phyloP scores from a whole-genome alignment of 2,888 invertebrate species.

The Sarcophaga variegata region DNA sequence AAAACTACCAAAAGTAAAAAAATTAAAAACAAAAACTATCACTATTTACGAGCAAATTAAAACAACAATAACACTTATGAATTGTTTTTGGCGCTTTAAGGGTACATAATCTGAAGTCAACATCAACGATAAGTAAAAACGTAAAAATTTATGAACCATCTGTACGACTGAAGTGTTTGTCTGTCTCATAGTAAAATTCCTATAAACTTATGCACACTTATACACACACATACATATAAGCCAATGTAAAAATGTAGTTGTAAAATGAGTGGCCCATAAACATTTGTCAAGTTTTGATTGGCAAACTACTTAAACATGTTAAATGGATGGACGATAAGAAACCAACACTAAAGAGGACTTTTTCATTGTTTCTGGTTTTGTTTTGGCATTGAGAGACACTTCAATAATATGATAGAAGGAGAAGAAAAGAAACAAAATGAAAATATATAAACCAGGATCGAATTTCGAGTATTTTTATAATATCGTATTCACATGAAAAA shows the following conservation, averaged over 20 bases:
- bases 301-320: slow-evolving; percentile 51
- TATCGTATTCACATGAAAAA: slow-evolving; percentile 34
- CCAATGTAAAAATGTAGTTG: not conserved
- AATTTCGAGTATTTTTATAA: slow-evolving; percentile 2
- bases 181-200: slow-evolving; percentile 24
- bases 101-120: slow-evolving; percentile 30
- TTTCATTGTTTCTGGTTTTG: too few relatives aligned
- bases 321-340: slow-evolving; percentile 46
- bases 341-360: not conserved
- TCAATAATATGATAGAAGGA: not conserved
- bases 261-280: slow-evolving; percentile 46
- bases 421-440: not conserved
- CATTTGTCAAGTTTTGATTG: slow-evolving; percentile 58
- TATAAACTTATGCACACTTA: not conserved
- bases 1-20: slow-evolving; percentile 1
- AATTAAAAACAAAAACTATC: slow-evolving; percentile 14
- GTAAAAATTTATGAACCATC: too few relatives aligned
- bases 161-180: not conserved
- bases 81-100: slow-evolving; percentile 8
- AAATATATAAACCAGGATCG: not conserved
- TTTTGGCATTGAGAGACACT: too few relatives aligned
- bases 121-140: slow-evolving; percentile 1
- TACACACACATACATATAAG: not conserved
- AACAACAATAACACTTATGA: slow-evolving; percentile 18
- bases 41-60: slow-evolving; percentile 17